phyloP scores from a whole-genome alignment of 2,113 vertebrate species.

The Rana temporaria region DNA sequence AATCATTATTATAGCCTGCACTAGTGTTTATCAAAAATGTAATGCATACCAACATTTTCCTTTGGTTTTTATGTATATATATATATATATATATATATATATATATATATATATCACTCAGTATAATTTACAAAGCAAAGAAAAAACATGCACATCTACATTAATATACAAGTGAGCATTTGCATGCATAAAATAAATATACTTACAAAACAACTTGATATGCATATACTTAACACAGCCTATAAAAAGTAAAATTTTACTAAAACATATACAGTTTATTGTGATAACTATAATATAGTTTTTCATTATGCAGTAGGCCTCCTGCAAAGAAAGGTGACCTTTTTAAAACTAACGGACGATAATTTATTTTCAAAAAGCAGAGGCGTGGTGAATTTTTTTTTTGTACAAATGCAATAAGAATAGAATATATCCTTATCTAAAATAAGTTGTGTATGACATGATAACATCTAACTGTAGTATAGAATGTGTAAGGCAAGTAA shows the following conservation, averaged over 20 bases:
- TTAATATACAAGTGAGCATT: slow-evolving; percentile 13
- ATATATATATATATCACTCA: slow-evolving; percentile 49
- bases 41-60: slow-evolving; percentile 45
- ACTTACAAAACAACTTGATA: slow-evolving; percentile 28
- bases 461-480: too few species aligned
- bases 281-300: neutral
- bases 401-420: too few species aligned
- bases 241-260: neutral
- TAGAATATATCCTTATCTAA: too few species aligned
- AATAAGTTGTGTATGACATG: too few species aligned
- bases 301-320: neutral
- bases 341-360: neutral
- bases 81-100: neutral
- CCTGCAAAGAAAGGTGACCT: neutral
- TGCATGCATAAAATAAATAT: slow-evolving; percentile 51
- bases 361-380: neutral
- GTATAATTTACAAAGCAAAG: slow-evolving; percentile 41
- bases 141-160: slow-evolving; percentile 35
- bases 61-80: slow-evolving; percentile 20
- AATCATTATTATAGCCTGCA: slow-evolving; percentile 1
- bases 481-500: too few species aligned
- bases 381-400: too few species aligned
- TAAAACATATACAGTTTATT: neutral
- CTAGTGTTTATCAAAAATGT: neutral
- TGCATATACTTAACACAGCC: neutral